A percentile compares a stretch with the other conserved stretches of the same genome.
phyloP scores from a whole-genome alignment of 2,888 invertebrate species.

The Lathronympha strigana region DNA sequence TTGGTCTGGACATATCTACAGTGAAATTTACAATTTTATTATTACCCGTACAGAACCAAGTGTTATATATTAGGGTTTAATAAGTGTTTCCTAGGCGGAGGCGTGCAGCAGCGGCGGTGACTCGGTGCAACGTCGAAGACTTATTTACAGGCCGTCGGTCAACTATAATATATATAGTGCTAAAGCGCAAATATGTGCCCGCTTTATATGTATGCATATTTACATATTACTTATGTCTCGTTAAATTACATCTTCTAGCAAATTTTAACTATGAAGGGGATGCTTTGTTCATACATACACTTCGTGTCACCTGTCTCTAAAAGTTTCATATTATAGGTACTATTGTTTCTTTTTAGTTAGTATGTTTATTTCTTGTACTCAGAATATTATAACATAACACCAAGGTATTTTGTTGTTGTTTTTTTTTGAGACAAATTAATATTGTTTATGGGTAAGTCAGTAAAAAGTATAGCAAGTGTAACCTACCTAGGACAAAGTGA shows the following conservation, averaged over 20 bases:
- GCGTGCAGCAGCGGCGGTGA: slow-evolving; percentile 36
- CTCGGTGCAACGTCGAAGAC: slow-evolving; percentile 35
- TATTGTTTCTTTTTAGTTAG: too few species aligned
- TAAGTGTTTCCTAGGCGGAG: neutral
- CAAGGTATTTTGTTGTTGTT: too few species aligned
- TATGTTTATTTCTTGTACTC: too few species aligned
- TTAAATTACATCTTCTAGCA: too few species aligned
- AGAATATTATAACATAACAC: too few species aligned
- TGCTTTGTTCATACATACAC: too few species aligned
- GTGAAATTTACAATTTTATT: neutral
- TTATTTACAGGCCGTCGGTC: slow-evolving; percentile 22
- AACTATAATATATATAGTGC: slow-evolving; percentile 14
- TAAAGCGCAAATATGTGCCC: slow-evolving; percentile 25
- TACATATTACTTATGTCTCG: neutral
- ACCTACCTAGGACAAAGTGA: neutral
- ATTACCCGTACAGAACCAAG: neutral
- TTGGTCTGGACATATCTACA: neutral
- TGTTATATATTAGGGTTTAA: neutral
- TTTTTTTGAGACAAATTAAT: too few species aligned
- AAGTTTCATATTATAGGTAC: too few species aligned
- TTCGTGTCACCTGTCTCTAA: too few species aligned
- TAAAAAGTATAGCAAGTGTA: too few species aligned
- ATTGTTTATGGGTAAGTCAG: too few species aligned
- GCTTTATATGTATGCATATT: neutral
- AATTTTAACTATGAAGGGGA: too few species aligned